Evolutionary conservation across 2,797 vertebrate species (phyloP).

Genomic region (Gymnoscopelus microlampas): DNA sequence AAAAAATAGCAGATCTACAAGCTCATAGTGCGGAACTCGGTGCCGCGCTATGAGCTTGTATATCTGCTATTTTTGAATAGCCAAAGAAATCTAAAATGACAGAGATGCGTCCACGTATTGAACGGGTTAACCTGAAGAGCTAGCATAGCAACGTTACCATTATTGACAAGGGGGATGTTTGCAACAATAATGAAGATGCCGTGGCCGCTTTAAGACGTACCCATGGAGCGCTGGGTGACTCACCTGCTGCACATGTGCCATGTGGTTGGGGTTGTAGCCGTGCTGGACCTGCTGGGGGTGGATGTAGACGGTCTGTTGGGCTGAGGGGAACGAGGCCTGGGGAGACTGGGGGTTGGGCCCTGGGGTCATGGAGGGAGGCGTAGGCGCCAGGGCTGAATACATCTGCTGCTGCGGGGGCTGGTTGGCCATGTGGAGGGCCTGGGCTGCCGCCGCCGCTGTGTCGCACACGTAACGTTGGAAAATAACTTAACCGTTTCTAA

Average conservation of each 20-base stretch:
- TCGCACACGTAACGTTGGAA: not conserved
- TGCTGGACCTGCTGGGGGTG: slow-evolving; percentile 97
- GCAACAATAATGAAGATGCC: too few species aligned
- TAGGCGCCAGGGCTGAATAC: slow-evolving; percentile 93
- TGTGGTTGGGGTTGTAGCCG: slow-evolving; percentile 94
- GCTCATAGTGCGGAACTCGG: too few species aligned
- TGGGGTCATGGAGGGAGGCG: slow-evolving; percentile 96
- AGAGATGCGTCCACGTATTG: too few species aligned
- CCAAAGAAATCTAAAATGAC: too few species aligned
- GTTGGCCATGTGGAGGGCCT: slow-evolving; percentile 94
- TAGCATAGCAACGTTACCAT: too few species aligned
- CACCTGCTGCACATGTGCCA: slow-evolving; percentile 98
- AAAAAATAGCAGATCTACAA: too few species aligned
- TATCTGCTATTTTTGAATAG: too few species aligned
- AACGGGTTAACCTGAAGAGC: too few species aligned
- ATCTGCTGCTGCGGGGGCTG: slow-evolving; percentile 93
- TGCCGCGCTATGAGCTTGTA: too few species aligned
- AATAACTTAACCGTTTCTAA: too few species aligned
- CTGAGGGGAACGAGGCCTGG: slow-evolving; percentile 92
- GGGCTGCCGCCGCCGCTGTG: slow-evolving; percentile 78
- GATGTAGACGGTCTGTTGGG: slow-evolving; percentile 96
- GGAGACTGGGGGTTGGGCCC: slow-evolving; percentile 97
- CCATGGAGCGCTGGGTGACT: slow-evolving; percentile 27
- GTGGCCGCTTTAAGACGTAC: not conserved
- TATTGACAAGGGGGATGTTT: too few species aligned